phyloP scores from a whole-genome alignment of 2,888 invertebrate species.

The Petrolisthes cinctipes region DNA sequence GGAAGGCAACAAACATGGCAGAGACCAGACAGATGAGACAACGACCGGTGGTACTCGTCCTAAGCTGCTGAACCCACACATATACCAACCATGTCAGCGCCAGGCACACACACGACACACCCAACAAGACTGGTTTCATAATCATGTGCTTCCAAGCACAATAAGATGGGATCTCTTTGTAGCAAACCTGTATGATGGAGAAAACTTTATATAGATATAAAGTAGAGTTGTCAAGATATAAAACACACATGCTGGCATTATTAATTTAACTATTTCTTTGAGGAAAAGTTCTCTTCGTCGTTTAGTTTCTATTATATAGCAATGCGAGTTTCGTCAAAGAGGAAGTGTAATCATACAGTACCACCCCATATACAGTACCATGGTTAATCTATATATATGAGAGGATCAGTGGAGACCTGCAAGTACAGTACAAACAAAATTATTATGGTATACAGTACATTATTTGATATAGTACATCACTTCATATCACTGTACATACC shows the following conservation, averaged over 20 bases:
- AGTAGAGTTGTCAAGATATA: too few relatives aligned
- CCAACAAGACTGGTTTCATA: constrained; percentile 65
- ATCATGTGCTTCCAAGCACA: constrained; percentile 32
- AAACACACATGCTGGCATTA: neutral
- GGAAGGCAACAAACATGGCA: constrained; percentile 59
- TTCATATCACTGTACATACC: neutral
- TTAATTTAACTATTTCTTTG: neutral
- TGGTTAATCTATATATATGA: neutral
- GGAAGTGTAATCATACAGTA: neutral
- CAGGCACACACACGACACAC: constrained; percentile 74
- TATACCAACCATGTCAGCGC: constrained; percentile 66
- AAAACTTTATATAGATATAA: neutral
- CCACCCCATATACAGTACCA: neutral
- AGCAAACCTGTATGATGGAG: neutral
- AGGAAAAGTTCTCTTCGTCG: too few relatives aligned
- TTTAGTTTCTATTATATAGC: too few relatives aligned
- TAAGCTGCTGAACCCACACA: constrained; percentile 65
- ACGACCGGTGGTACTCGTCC: constrained; percentile 65
- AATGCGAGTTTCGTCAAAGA: neutral
- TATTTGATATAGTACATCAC: too few relatives aligned
- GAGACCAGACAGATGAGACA: constrained; percentile 57
- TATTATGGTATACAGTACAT: too few relatives aligned
- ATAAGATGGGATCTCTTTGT: neutral
- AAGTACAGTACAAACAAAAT: too few relatives aligned
- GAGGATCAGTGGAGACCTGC: too few relatives aligned